Base-by-base conservation (phyloP, 1,140 invertebrate species). In the Odontomachus brunneus region DNA sequence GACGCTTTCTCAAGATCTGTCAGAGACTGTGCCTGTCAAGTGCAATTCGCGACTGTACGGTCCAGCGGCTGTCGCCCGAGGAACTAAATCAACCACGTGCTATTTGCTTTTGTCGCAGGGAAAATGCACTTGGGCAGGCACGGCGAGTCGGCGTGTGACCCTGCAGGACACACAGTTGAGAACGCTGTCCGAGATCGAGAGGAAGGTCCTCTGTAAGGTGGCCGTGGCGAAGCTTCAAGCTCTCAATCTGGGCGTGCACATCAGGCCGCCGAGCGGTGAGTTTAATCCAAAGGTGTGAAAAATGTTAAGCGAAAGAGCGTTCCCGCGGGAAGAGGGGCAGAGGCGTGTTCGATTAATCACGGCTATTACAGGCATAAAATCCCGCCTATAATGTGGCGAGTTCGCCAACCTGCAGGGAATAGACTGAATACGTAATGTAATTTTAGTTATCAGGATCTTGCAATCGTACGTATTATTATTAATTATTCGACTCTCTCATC, bases 211-310 rank as follows among this genome's bases (percentile, higher is more conserved):
- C 14, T 97, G 97, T 92, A 96, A 97, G 90, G 96, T 98, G 17
- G 97, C 97, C 3, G 94, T 98, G 3, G 97, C 97, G n/a, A 97
- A 98, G 91, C 96, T 99, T 12, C 97, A 97, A 93, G 97, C 97
- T 80, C 95, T 98, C 72, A 98, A 98, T 93, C 95, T 98, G 14
- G 98, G 97, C 12, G 97, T 97, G 83, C 94, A 95, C 72, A 95
- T 98, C 86, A 95, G 95, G 89, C 94, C 96, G 82, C 97, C 97
- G 53, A 96, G 94, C 93, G 96, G 96, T 96, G 92, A 93, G 92
- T 83, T 49, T 11, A 14, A 49, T 33, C 9, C 15, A 38, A 26
- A 55, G 38, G 22, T 14, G 19, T 14, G 19, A 55, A 17, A 65
- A 4, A 12, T 19, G 5, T 24, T 5, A 51, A n/a, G 9, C 22